Evolutionary conservation across 2,113 vertebrate species (phyloP).

Genomic region (Periophthalmodon schlosseri): DNA sequence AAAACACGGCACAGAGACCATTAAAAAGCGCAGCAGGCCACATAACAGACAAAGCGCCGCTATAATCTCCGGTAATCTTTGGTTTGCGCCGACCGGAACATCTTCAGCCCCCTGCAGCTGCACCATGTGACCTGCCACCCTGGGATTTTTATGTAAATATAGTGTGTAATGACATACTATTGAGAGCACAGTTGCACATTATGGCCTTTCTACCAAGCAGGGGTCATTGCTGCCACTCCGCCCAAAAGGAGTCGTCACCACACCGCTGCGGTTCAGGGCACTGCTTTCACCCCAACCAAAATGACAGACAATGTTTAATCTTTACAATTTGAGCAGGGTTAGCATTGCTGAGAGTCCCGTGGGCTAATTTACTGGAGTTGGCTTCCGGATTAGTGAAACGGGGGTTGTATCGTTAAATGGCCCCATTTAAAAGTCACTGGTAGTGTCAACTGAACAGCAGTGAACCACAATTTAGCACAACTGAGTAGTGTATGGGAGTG

Average conservation of each 20-base stretch:
- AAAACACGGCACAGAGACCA: conserved; percentile 45
- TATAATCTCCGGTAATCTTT: conserved; percentile 56
- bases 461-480: no score
- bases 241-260: conserved; percentile 66
- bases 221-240: conserved; percentile 74
- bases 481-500: no score
- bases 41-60: conserved; percentile 50
- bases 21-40: conserved; percentile 46
- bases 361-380: conserved; percentile 40
- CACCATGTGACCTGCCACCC: conserved; percentile 59
- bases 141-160: conserved; percentile 76
- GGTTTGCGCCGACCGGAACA: conserved; percentile 45
- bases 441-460: neutral
- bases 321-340: conserved; percentile 66
- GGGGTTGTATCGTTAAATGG: conserved; percentile 4
- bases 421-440: neutral
- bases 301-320: conserved; percentile 77
- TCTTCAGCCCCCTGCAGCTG: conserved; percentile 56
- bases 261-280: conserved; percentile 59
- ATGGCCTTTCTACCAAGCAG: conserved; percentile 68
- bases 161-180: conserved; percentile 76
- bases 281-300: conserved; percentile 76
- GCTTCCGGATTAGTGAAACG: conserved; percentile 43
- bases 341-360: conserved; percentile 56
- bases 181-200: conserved; percentile 69